phyloP scores from a whole-genome alignment of 2,113 vertebrate species.

The Corynorhinus townsendii region DNA sequence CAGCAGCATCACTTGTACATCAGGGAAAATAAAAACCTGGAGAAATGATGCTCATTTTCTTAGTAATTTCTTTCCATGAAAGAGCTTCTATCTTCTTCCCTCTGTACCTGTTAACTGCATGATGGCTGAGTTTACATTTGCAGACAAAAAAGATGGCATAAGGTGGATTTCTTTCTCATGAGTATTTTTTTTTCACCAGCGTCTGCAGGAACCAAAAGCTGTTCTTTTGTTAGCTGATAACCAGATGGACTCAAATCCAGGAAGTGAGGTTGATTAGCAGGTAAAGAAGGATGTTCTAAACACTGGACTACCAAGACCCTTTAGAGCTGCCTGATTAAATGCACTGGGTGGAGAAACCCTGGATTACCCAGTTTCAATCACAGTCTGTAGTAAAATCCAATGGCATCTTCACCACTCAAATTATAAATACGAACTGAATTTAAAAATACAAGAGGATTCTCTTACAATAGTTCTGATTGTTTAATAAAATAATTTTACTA shows the following conservation, averaged over 20 bases:
- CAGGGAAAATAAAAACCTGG: slow-evolving; percentile 79
- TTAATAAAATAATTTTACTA: slow-evolving; percentile 60
- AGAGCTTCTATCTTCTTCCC: slow-evolving; percentile 64
- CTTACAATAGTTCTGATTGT: slow-evolving; percentile 51
- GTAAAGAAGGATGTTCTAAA: slow-evolving; percentile 78
- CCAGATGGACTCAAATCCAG: slow-evolving; percentile 80
- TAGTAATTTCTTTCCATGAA: slow-evolving; percentile 65
- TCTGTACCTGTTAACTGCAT: slow-evolving; percentile 74
- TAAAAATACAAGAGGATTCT: slow-evolving; percentile 64
- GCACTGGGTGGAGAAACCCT: slow-evolving; percentile 80
- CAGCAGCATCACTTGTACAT: slow-evolving; percentile 85
- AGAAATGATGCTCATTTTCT: slow-evolving; percentile 75
- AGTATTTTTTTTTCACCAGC: slow-evolving; percentile 73
- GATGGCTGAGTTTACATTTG: slow-evolving; percentile 68
- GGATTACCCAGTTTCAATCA: slow-evolving; percentile 84
- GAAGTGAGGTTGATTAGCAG: slow-evolving; percentile 84
- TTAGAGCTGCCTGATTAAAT: slow-evolving; percentile 81
- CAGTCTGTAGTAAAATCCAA: slow-evolving; percentile 81
- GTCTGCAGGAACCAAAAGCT: slow-evolving; percentile 72
- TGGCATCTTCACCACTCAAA: slow-evolving; percentile 79
- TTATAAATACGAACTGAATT: slow-evolving; percentile 82
- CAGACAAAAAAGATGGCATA: slow-evolving; percentile 64
- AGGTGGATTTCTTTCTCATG: slow-evolving; percentile 70
- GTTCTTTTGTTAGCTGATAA: slow-evolving; percentile 79
- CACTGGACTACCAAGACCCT: slow-evolving; percentile 80